phyloP scores from a whole-genome alignment of 1,140 invertebrate genomes.

The Sinella curviseta region DNA sequence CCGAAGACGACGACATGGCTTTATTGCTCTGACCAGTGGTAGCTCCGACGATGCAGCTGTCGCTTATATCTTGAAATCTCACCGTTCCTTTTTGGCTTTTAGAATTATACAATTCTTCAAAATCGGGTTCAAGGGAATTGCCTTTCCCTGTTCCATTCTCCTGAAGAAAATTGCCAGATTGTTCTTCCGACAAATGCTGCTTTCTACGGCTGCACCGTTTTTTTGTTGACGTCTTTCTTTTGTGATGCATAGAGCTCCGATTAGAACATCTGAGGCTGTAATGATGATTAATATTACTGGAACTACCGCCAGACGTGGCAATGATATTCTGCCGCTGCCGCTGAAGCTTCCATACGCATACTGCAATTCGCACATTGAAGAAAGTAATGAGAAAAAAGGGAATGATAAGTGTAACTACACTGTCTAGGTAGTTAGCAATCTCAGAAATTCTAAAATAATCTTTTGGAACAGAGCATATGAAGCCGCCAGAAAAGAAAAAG shows the following conservation, averaged over 20 bases:
- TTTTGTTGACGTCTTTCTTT: background rate
- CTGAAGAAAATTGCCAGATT: background rate
- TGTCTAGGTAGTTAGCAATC: constrained; percentile 70
- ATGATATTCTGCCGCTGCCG: constrained; percentile 45
- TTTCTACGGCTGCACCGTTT: background rate
- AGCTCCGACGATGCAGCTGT: background rate
- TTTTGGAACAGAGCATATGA: constrained; percentile 38
- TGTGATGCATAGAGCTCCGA: background rate
- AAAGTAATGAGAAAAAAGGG: constrained; percentile 70
- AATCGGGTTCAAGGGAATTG: background rate
- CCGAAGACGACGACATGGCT: background rate
- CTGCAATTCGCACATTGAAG: constrained; percentile 70
- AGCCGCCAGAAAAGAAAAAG: too few species aligned
- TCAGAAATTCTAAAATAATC: constrained; percentile 58
- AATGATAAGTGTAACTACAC: constrained; percentile 67
- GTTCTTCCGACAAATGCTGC: background rate
- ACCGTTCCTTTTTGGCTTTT: background rate
- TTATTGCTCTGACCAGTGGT: background rate
- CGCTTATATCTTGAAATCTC: background rate
- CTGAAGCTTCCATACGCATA: constrained; percentile 63
- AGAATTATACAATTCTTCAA: background rate
- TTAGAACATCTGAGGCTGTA: background rate
- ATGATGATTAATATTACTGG: constrained; percentile 8
- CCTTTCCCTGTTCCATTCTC: background rate
- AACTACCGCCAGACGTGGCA: constrained; percentile 29